Evolutionary conservation across 2,888 invertebrate species (phyloP).

Genomic region (Disparrhopalites patrizii): DNA sequence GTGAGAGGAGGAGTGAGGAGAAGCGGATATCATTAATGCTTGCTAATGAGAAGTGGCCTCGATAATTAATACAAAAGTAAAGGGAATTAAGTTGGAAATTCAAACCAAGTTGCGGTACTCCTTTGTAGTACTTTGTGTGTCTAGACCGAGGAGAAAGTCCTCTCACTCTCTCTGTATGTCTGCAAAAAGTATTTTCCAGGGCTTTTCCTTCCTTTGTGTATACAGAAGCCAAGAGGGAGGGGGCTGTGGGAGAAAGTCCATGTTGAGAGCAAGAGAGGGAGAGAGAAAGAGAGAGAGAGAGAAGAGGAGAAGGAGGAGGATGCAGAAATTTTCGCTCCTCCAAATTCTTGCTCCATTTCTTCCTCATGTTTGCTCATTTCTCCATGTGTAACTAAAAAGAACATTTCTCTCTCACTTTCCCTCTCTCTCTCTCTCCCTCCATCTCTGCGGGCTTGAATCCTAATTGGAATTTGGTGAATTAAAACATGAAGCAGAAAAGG

Average conservation of each 20-base stretch:
- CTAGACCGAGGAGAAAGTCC: no score
- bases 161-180: no score
- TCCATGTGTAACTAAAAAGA: not conserved
- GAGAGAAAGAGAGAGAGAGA: not conserved
- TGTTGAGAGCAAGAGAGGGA: not conserved
- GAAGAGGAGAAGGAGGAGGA: not conserved
- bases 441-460: not conserved
- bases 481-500: not conserved
- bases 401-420: no score
- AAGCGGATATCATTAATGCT: not conserved
- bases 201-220: not conserved
- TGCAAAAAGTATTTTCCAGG: no score
- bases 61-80: not conserved
- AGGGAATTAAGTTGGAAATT: not conserved
- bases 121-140: no score
- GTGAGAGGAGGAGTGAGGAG: no score
- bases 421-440: not conserved
- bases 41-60: not conserved
- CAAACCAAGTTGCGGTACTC: no score
- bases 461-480: slow-evolving; percentile 3
- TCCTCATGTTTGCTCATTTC: not conserved
- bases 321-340: not conserved
- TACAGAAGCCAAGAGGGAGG: not conserved
- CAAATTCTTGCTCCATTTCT: not conserved
- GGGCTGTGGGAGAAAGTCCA: not conserved